These are phyloP conservation scores for Bombus terrestris DNA, from an alignment of 1,140 invertebrate genomes.

Conservation along the genomic window DNA sequence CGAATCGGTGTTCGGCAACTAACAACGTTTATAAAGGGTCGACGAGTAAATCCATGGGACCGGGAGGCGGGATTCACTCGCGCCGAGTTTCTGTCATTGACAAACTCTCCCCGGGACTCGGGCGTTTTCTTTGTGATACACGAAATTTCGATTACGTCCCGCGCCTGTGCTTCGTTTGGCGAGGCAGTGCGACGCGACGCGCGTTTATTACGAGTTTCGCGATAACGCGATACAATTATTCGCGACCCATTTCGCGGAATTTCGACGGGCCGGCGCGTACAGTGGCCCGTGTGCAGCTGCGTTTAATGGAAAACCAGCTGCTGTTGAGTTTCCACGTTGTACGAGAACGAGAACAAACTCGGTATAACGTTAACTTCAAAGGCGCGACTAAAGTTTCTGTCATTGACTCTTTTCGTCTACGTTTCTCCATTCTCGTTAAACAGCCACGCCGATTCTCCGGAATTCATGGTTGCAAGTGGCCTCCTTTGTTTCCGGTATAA, in stretches of 20 bases:
- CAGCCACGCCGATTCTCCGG: background rate
- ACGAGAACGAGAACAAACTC: background rate
- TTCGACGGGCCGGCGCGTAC: background rate
- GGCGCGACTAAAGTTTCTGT: slow-evolving; percentile 44
- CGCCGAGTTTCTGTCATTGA: background rate
- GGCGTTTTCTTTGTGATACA: slow-evolving; percentile 35
- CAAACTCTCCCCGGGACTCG: background rate
- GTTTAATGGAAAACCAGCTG: slow-evolving; percentile 46
- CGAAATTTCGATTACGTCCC: slow-evolving; percentile 38
- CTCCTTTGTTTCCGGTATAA: background rate
- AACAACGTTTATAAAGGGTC: background rate
- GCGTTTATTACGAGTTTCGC: slow-evolving; percentile 34
- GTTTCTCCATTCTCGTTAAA: slow-evolving; percentile 13
- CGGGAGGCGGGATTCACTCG: background rate
- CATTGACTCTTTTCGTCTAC: slow-evolving; percentile 45
- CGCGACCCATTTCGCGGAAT: slow-evolving; percentile 46
- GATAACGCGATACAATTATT: slow-evolving; percentile 47
- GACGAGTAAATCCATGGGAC: too few relatives aligned
- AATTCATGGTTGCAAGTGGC: slow-evolving; percentile 26
- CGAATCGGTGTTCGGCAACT: background rate
- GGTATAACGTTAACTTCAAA: slow-evolving; percentile 39
- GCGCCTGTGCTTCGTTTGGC: background rate
- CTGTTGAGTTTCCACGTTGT: slow-evolving; percentile 8
- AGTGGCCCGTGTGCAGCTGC: slow-evolving; percentile 23
- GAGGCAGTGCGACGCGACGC: background rate